phyloP scores from a whole-genome alignment of 2,797 vertebrate genomes.

The Alcedo atthis region DNA sequence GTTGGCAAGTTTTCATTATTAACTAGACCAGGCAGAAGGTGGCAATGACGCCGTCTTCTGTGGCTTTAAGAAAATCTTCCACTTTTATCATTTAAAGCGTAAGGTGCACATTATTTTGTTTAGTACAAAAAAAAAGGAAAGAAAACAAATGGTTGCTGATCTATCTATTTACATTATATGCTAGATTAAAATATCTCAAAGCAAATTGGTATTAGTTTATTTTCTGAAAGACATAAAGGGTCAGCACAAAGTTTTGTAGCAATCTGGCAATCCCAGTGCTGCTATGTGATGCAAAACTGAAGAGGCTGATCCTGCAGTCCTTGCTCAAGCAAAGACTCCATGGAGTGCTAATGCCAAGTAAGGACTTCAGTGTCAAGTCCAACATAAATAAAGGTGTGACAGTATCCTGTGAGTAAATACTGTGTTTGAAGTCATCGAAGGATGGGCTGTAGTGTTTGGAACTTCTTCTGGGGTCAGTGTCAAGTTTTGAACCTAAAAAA shows the following conservation, averaged over 20 bases:
- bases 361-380: background rate
- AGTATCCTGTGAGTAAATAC: background rate
- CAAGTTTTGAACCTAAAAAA: background rate
- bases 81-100: background rate
- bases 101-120: conserved; percentile 22
- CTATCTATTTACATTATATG: background rate
- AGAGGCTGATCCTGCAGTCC: background rate
- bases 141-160: conserved; percentile 29
- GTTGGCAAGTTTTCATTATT: conserved; percentile 24
- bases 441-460: background rate
- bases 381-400: background rate
- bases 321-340: background rate
- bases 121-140: conserved; percentile 1
- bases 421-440: background rate
- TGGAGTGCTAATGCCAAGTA: background rate
- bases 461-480: background rate
- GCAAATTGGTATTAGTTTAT: background rate
- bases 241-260: background rate
- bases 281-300: background rate
- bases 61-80: background rate
- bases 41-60: background rate
- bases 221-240: conserved; percentile 16
- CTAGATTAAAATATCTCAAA: conserved; percentile 13
- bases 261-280: background rate
- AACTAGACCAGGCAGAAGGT: conserved; percentile 20